Percentiles rank a stretch among this genome's conserved stretches.
phyloP scores from a whole-genome alignment of 2,113 vertebrate species.

The Crotophaga sulcirostris region DNA sequence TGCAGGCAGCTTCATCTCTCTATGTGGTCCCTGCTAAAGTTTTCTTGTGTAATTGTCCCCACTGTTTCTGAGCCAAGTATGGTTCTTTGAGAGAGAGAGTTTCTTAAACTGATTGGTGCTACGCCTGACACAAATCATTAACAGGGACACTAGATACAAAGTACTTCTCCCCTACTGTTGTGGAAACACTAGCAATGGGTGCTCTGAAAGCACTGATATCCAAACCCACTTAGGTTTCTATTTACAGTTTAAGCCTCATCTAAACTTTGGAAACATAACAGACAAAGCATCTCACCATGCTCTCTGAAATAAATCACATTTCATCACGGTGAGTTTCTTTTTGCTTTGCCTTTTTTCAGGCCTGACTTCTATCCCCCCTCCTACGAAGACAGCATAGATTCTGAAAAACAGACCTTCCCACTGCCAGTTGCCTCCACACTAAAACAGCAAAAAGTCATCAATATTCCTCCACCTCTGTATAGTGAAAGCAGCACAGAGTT shows the following conservation, averaged over 20 bases:
- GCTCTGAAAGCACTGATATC: background rate
- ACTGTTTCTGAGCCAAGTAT: background rate
- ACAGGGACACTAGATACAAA: background rate
- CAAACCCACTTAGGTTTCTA: background rate
- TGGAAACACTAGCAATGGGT: slow-evolving; percentile 56
- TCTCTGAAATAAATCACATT: background rate
- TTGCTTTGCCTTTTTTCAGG: slow-evolving; percentile 64
- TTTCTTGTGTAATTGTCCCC: background rate
- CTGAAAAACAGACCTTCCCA: background rate
- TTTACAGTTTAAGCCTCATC: background rate
- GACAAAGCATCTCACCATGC: background rate
- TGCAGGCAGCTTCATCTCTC: background rate
- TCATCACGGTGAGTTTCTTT: background rate
- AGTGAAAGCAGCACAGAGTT: slow-evolving; percentile 47
- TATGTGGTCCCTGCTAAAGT: background rate
- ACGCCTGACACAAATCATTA: slow-evolving; percentile 33
- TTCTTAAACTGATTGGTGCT: slow-evolving; percentile 1
- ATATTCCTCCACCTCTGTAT: slow-evolving; percentile 78
- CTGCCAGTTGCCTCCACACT: background rate
- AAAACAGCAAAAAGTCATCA: background rate
- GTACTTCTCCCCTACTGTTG: slow-evolving; percentile 32
- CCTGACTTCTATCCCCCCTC: slow-evolving; percentile 80
- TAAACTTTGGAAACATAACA: background rate
- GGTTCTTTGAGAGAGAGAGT: background rate
- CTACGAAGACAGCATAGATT: slow-evolving; percentile 78